Evolutionary conservation across 2,797 vertebrate genomes (phyloP).

Genomic region (Vipera ursinii): DNA sequence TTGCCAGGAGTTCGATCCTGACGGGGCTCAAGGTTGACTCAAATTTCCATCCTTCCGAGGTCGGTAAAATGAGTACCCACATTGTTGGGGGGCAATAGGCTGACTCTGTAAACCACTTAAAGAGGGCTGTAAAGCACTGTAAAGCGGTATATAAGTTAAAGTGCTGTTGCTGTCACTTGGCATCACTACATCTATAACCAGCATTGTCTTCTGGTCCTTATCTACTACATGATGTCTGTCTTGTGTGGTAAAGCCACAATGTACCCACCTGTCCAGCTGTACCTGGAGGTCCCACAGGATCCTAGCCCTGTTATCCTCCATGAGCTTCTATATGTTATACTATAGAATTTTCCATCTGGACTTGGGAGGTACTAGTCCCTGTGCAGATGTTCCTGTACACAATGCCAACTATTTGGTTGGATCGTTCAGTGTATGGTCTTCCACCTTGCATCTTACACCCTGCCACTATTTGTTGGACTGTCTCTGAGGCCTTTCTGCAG

Average conservation of each 20-base stretch:
- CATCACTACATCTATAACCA: neutral
- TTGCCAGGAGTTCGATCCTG: too few relatives aligned
- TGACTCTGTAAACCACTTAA: too few relatives aligned
- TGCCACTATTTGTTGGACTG: neutral
- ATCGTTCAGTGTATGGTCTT: neutral
- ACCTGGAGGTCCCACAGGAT: neutral
- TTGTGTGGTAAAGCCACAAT: neutral
- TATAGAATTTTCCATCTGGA: neutral
- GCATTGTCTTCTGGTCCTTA: neutral
- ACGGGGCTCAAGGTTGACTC: too few relatives aligned
- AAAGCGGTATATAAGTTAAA: too few relatives aligned
- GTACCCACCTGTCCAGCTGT: neutral
- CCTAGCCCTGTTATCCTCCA: neutral
- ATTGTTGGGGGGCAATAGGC: too few relatives aligned
- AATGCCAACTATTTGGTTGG: neutral
- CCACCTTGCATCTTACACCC: neutral
- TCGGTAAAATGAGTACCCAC: too few relatives aligned
- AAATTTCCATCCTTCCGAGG: too few relatives aligned
- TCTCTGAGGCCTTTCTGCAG: neutral
- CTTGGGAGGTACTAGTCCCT: neutral
- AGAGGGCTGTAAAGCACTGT: too few relatives aligned
- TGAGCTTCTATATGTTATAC: neutral
- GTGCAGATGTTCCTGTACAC: neutral
- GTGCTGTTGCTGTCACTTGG: neutral
- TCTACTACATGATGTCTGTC: neutral